Conservation (phyloP, 2,888 invertebrate species). For the Himalopsyche japonica region DNA sequence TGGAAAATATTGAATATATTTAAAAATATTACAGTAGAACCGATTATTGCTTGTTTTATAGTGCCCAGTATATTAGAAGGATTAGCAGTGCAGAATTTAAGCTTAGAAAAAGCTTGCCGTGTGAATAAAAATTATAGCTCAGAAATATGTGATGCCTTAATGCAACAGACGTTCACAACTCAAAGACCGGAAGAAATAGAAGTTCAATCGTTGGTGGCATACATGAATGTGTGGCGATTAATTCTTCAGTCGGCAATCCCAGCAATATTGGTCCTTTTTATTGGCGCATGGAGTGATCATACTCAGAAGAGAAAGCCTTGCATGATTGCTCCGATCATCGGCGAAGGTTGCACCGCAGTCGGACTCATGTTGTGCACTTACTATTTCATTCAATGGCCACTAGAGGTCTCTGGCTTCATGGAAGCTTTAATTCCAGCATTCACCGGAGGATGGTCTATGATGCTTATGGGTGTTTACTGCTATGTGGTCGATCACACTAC, state of each 20-base stretch:
- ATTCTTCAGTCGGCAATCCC: slow-evolving; percentile 61
- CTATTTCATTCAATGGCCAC: slow-evolving; percentile 60
- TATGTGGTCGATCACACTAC: slow-evolving; percentile 65
- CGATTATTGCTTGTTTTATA: slow-evolving; percentile 74
- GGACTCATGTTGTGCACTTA: slow-evolving; percentile 60
- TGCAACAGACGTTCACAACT: slow-evolving; percentile 48
- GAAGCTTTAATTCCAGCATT: slow-evolving; percentile 61
- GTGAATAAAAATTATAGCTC: slow-evolving; percentile 57
- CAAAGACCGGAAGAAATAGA: slow-evolving; percentile 49
- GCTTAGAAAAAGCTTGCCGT: slow-evolving; percentile 62
- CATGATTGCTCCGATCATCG: slow-evolving; percentile 61
- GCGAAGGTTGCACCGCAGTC: slow-evolving; percentile 57
- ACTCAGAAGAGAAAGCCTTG: slow-evolving; percentile 61
- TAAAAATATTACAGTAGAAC: slow-evolving; percentile 73
- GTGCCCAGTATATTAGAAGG: slow-evolving; percentile 55
- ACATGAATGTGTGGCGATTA: slow-evolving; percentile 61
- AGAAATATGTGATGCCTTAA: slow-evolving; percentile 54
- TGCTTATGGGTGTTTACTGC: slow-evolving; percentile 62
- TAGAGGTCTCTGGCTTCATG: slow-evolving; percentile 59
- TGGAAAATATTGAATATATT: slow-evolving; percentile 60
- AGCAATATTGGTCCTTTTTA: slow-evolving; percentile 58
- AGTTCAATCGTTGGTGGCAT: slow-evolving; percentile 54
- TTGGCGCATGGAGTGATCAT: slow-evolving; percentile 67
- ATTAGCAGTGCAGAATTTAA: slow-evolving; percentile 57
- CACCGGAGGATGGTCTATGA: slow-evolving; percentile 62